phyloP scores from a whole-genome alignment of 2,888 invertebrate species.

The Yponomeuta plumbellus region DNA sequence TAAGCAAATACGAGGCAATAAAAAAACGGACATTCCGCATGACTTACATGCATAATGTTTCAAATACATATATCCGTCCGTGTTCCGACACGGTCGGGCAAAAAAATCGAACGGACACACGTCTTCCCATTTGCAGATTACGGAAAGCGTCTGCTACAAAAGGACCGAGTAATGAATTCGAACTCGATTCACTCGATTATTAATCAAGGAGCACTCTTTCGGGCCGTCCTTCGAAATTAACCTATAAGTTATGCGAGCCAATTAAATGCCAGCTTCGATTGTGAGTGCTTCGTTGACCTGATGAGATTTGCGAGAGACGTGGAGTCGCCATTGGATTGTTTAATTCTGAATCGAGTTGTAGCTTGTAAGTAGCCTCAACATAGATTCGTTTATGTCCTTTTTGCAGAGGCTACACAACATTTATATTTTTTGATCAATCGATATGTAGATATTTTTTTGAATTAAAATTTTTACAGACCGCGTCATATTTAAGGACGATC shows the following conservation, averaged over 20 bases:
- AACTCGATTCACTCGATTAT: constrained; percentile 30
- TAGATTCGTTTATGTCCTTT: too few species aligned
- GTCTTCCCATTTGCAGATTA: constrained; percentile 11
- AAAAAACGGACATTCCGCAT: too few species aligned
- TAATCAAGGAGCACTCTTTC: constrained; percentile 28
- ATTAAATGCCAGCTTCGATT: constrained; percentile 36
- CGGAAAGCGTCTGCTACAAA: neutral
- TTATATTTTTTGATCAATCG: too few species aligned
- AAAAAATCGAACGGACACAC: constrained; percentile 4
- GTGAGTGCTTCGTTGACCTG: constrained; percentile 32
- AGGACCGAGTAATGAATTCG: constrained; percentile 33
- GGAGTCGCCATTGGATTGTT: constrained; percentile 25
- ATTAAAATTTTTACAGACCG: too few species aligned
- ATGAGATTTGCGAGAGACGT: constrained; percentile 21
- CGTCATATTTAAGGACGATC: too few species aligned
- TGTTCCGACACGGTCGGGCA: too few species aligned
- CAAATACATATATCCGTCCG: too few species aligned
- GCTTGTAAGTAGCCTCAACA: too few species aligned
- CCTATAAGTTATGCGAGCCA: constrained; percentile 49
- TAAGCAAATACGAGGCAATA: too few species aligned
- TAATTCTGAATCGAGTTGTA: neutral
- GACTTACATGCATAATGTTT: too few species aligned
- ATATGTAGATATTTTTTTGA: too few species aligned
- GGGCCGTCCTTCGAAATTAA: constrained; percentile 33
- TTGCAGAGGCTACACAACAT: too few species aligned